A percentile compares a stretch with the other conserved stretches of the same genome.
Evolutionary conservation across 2,888 invertebrate species (phyloP).

Genomic region (Dryomyza anilis): DNA sequence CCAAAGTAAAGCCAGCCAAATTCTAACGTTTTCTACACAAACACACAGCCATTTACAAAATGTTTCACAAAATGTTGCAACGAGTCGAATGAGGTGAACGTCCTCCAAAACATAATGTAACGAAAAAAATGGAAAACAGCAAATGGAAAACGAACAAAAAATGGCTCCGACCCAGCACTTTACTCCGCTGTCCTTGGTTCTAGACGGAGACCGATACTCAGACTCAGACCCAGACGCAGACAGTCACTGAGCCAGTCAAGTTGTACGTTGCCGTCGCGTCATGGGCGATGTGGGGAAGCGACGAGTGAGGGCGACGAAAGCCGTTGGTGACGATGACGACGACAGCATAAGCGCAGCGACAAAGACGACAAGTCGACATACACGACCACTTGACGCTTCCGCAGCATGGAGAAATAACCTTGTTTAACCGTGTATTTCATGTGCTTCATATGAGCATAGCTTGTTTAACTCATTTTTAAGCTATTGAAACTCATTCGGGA

Average conservation of each 20-base stretch:
- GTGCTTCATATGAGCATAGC: background rate
- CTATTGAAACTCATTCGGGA: constrained; percentile 31
- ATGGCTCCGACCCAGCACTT: constrained; percentile 25
- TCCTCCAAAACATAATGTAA: constrained; percentile 44
- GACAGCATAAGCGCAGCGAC: constrained; percentile 34
- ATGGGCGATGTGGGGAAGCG: background rate
- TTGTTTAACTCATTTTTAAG: constrained; percentile 25
- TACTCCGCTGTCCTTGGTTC: constrained; percentile 15
- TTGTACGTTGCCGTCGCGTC: background rate
- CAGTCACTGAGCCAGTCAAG: constrained; percentile 32
- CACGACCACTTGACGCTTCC: constrained; percentile 42
- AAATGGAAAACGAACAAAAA: constrained; percentile 9
- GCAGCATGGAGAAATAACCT: constrained; percentile 28
- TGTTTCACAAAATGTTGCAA: constrained; percentile 25
- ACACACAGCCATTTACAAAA: constrained; percentile 37
- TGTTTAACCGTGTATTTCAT: background rate
- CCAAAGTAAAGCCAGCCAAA: constrained; percentile 35
- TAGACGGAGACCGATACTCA: constrained; percentile 15
- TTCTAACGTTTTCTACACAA: constrained; percentile 37
- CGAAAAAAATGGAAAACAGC: constrained; percentile 32
- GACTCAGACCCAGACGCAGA: constrained; percentile 20
- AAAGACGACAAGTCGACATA: constrained; percentile 37
- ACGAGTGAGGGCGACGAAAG: background rate
- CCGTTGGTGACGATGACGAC: constrained; percentile 12
- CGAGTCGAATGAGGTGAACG: constrained; percentile 39